These are phyloP conservation scores for Meloidogyne exigua DNA, from an alignment of 1,140 invertebrate genomes.

Conservation along the genomic window DNA sequence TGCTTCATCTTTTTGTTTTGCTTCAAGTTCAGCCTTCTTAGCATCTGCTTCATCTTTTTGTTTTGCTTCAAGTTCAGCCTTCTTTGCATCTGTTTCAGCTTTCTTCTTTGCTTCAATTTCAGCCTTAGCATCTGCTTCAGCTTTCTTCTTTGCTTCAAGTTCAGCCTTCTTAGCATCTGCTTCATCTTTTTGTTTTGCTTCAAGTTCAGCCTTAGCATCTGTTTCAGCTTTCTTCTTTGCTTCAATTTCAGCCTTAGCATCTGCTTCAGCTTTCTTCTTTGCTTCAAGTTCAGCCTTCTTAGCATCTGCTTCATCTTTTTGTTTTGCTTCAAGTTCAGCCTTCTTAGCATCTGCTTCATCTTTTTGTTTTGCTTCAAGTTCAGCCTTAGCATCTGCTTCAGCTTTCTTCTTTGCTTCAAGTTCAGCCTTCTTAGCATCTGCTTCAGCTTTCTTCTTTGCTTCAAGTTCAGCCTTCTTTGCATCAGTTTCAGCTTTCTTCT, in stretches of 20 bases:
- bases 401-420: no score
- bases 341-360: no score
- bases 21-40: background rate
- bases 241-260: background rate
- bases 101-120: slow-evolving; percentile 7
- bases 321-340: no score
- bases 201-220: background rate
- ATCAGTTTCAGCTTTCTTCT: background rate
- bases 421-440: no score
- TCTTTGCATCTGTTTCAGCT: no score
- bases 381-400: no score
- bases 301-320: no score
- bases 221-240: no score
- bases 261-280: background rate
- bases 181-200: background rate
- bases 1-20: background rate
- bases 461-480: background rate
- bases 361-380: no score
- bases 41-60: background rate
- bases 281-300: background rate
- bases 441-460: no score
- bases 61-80: background rate
- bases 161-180: background rate
- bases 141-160: background rate
- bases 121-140: slow-evolving; percentile 7